phyloP scores from a whole-genome alignment of 92 coral and sea anemone genomes.

The Epizoanthus ramosus region DNA sequence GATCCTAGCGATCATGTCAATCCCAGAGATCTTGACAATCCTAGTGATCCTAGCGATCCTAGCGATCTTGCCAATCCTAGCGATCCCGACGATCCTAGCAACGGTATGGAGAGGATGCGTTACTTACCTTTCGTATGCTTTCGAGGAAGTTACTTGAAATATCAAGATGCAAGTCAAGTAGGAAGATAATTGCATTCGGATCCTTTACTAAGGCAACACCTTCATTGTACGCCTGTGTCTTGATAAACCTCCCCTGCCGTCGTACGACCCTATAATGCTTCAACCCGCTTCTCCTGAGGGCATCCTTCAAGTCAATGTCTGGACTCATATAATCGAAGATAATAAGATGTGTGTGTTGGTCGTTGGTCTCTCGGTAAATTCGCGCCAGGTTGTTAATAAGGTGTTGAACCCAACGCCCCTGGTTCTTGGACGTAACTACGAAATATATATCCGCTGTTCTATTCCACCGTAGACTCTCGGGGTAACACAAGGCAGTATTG shows the following conservation, averaged over 20 bases:
- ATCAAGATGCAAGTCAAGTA: conserved; percentile 57
- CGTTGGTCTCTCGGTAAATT: conserved; percentile 51
- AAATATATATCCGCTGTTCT: conserved; percentile 45
- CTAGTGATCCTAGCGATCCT: too few relatives aligned
- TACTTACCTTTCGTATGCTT: conserved; percentile 53
- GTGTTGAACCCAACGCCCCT: conserved; percentile 54
- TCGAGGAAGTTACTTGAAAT: conserved; percentile 52
- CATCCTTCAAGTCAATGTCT: conserved; percentile 46
- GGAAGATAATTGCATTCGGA: conserved; percentile 52
- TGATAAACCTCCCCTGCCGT: conserved; percentile 40
- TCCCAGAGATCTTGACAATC: too few relatives aligned
- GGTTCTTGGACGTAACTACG: conserved; percentile 49
- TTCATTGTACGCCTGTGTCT: conserved; percentile 53
- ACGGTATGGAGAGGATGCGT: background rate
- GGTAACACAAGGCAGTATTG: conserved; percentile 38
- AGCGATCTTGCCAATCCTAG: too few relatives aligned
- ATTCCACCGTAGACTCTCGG: conserved; percentile 54
- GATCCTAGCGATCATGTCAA: too few relatives aligned
- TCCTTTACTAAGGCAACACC: conserved; percentile 52
- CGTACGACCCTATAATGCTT: conserved; percentile 43
- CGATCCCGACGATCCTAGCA: background rate
- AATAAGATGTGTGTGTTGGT: conserved; percentile 51
- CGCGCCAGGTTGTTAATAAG: conserved; percentile 52
- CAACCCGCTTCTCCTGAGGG: conserved; percentile 39
- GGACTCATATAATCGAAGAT: conserved; percentile 52